Evolutionary conservation across 2,113 vertebrate genomes (phyloP), one percentile per base, ranked within the genome.

Genomic region (Arvicanthis niloticus): DNA sequence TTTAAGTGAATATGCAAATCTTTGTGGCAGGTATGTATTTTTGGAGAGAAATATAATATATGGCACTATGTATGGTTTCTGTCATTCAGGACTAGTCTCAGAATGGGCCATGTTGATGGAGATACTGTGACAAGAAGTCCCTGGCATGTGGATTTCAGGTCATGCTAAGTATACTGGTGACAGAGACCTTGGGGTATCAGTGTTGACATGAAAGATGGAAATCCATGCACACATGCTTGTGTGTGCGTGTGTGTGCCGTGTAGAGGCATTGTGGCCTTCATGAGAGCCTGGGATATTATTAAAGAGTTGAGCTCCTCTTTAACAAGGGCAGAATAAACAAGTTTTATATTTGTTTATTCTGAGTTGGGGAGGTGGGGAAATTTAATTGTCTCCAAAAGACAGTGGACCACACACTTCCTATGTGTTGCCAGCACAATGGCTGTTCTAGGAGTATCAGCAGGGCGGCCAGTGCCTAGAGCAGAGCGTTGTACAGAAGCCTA

Each of bases 181-280:
- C 21, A 48, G 37, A 70, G 40, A 15, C 45, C 67, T 22, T 2
- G n/a, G 65, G 73, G 56, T 40, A 78, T 51, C 0, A 0, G 37
- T 65, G 75, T 93, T 68, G 60, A 34, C 31, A 88, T 40, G 48
- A 68, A 89, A 62, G 56, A 37, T 82, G 24, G 48, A 53, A 86
- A 73, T 60, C 48, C 0, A 0, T 6, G 17, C 37, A 42, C 26
- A 26, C 31, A 67, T 4, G 10, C 26, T 29, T 21, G 40, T 45
- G 40, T 45, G n/a, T 11, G 11, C 31, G 22, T 34, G 29, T 65
- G 62, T 67, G 37, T 48, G 7, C 4, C 34, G 0, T 48, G 11
- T 31, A 48, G 37, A 88, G 31, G 7, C 45, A 51, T 13, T 6
- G 1, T 75, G 40, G 29, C 75, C 75, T 90, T 65, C 24, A 3